Evolutionary conservation across 2,888 invertebrate genomes (phyloP).

Genomic region (Ecdyonurus torrentis): DNA sequence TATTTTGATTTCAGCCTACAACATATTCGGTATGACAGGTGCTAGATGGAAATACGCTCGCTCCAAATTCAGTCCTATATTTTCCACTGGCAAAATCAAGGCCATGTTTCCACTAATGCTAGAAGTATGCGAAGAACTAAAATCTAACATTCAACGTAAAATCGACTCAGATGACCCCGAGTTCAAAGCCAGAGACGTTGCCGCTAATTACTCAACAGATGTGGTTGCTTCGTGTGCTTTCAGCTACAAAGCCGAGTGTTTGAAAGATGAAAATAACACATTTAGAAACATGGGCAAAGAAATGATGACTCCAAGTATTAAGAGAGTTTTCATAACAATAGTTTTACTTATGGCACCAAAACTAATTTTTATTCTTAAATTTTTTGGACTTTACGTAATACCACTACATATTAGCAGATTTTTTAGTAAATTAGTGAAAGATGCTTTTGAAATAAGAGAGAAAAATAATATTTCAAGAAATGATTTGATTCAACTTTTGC

Average conservation of each 20-base stretch:
- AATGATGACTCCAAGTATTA: not conserved
- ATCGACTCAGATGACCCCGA: not conserved
- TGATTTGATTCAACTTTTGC: not conserved
- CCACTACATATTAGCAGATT: not conserved
- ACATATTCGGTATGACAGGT: not conserved
- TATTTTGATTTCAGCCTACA: not conserved
- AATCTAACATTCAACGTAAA: not conserved
- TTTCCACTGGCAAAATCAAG: not conserved
- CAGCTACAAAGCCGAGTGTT: not conserved
- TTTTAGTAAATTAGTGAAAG: not conserved
- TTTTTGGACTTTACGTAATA: not conserved
- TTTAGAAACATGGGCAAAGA: not conserved
- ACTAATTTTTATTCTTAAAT: not conserved
- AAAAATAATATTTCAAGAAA: not conserved
- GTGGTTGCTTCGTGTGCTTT: not conserved
- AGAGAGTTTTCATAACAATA: not conserved
- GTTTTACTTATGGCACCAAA: not conserved
- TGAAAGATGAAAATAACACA: not conserved
- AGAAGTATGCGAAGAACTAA: not conserved
- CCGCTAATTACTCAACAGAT: not conserved
- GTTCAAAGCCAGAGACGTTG: not conserved
- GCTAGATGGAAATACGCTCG: constrained; percentile 1
- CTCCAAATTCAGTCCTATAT: not conserved
- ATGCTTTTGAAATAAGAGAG: not conserved
- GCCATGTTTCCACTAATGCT: not conserved